Evolutionary conservation across 2,113 vertebrate genomes (phyloP).

Genomic region (Syngnathus floridae): DNA sequence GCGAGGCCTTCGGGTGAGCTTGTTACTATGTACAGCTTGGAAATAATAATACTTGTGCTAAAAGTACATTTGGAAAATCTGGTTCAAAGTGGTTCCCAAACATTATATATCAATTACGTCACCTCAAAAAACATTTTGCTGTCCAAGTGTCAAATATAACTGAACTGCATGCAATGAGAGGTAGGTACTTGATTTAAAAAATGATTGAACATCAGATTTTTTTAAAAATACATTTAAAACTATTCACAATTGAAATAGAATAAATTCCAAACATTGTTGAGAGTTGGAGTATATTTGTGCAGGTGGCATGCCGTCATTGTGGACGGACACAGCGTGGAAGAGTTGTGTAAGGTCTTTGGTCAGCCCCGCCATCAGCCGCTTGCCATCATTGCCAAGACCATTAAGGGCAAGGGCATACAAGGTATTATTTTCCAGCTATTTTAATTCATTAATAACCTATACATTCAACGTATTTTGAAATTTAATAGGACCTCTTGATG

Average conservation of each 20-base stretch:
- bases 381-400: constrained; percentile 89
- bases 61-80: too few relatives aligned
- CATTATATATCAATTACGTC: too few relatives aligned
- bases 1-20: constrained; percentile 83
- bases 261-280: background rate
- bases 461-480: background rate
- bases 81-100: too few relatives aligned
- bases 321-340: constrained; percentile 93
- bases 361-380: constrained; percentile 86
- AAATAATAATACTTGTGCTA: too few relatives aligned
- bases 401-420: constrained; percentile 88
- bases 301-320: constrained; percentile 88
- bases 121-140: too few relatives aligned
- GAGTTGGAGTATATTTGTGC: constrained; percentile 6
- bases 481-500: background rate
- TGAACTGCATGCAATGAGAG: too few relatives aligned
- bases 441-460: background rate
- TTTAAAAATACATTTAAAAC: too few relatives aligned
- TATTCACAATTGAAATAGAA: background rate
- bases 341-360: constrained; percentile 88
- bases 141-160: too few relatives aligned
- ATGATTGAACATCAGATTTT: too few relatives aligned
- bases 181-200: too few relatives aligned
- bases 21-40: background rate
- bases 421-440: constrained; percentile 61